These are phyloP conservation scores for Melanotaenia pygmaea DNA, from an alignment of 2,797 vertebrate species.

Conservation along the genomic window DNA sequence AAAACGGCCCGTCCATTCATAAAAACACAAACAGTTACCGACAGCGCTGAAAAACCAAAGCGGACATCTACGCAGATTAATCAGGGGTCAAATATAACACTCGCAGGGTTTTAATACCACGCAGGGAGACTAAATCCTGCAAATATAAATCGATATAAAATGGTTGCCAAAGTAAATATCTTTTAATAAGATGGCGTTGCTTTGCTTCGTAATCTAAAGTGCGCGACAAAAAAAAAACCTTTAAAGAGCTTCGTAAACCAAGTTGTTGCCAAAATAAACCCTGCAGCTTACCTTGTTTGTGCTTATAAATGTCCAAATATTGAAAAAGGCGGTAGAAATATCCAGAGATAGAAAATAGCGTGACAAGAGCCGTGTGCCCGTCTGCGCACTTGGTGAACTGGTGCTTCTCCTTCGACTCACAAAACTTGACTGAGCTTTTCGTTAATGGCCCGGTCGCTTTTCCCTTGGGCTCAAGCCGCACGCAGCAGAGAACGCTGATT, in stretches of 20 bases:
- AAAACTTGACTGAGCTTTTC: conserved; percentile 84
- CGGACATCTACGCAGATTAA: conserved; percentile 17
- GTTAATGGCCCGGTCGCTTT: conserved; percentile 75
- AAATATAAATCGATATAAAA: conserved; percentile 53
- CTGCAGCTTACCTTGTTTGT: conserved; percentile 67
- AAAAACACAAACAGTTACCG: conserved; percentile 69
- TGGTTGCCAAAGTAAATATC: conserved; percentile 75
- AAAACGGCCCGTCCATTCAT: conserved; percentile 80
- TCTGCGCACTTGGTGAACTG: conserved; percentile 23
- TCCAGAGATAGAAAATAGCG: conserved; percentile 55
- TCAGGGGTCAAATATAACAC: not conserved
- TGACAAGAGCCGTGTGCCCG: conserved; percentile 15
- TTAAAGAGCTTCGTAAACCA: conserved; percentile 1
- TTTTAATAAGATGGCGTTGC: conserved; percentile 81
- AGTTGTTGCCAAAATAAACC: not conserved
- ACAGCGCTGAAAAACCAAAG: conserved; percentile 45
- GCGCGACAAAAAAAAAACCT: not conserved
- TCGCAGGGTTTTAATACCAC: not conserved
- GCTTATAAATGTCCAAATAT: conserved; percentile 24
- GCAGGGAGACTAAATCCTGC: not conserved
- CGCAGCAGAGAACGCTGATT: conserved; percentile 61
- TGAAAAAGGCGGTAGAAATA: conserved; percentile 54
- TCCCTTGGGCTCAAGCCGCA: conserved; percentile 64
- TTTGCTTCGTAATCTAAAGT: conserved; percentile 38
- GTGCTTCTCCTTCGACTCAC: conserved; percentile 62